These are phyloP conservation scores for Peromyscus melanophrys DNA, from an alignment of 2,797 vertebrate species.

Conservation along the genomic window DNA sequence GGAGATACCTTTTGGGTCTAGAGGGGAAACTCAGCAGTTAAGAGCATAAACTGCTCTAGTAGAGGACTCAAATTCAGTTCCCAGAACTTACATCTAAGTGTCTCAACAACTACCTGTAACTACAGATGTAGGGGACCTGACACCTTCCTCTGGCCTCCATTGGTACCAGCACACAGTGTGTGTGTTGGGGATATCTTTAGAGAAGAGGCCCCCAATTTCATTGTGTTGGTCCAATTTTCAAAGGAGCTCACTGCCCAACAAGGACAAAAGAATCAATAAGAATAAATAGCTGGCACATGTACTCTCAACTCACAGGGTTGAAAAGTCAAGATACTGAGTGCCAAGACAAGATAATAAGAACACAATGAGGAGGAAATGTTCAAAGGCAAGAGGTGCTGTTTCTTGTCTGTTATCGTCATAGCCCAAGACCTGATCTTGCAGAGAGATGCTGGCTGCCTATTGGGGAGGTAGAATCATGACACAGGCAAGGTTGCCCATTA, in stretches of 20 bases:
- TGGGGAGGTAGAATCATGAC: background rate
- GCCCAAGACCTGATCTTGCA: constrained; percentile 10
- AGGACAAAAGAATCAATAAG: constrained; percentile 41
- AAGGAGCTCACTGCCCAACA: constrained; percentile 27
- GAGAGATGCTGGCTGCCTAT: background rate
- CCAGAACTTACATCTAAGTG: background rate
- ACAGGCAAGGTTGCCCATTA: background rate
- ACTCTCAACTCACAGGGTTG: background rate
- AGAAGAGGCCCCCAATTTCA: background rate
- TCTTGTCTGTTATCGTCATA: constrained; percentile 27
- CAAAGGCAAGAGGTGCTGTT: constrained; percentile 43
- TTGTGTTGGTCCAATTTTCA: constrained; percentile 45
- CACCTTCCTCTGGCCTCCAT: background rate
- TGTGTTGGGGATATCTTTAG: background rate
- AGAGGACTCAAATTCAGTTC: background rate
- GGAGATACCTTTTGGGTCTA: background rate
- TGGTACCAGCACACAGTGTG: background rate
- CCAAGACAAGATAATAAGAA: constrained; percentile 61
- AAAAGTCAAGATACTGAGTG: constrained; percentile 56
- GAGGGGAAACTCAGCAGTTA: background rate
- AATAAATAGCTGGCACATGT: background rate
- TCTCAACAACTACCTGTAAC: background rate
- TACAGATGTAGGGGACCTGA: background rate
- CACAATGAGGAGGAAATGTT: constrained; percentile 21
- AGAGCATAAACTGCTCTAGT: background rate